Percentiles rank a stretch among this genome's conserved stretches.
Conservation (phyloP, 64 coral and sea anemone genomes). For the Hydrozoanthus tunicans region DNA sequence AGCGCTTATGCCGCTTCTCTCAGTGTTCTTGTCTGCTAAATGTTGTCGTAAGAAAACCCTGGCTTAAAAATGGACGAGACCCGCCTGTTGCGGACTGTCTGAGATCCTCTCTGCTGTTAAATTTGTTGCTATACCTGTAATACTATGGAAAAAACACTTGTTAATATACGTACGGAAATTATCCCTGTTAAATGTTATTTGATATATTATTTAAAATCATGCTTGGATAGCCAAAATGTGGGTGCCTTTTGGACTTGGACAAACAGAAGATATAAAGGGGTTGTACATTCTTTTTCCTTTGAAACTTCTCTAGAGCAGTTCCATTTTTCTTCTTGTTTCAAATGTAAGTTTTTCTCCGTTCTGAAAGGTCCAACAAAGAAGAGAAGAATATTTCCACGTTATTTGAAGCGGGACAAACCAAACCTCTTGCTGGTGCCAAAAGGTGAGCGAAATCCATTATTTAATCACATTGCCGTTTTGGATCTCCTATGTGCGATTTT, state of each 20-base stretch:
- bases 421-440: constrained; percentile 86
- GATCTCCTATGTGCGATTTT: background rate
- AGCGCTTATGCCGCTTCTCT: too few species aligned
- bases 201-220: too few species aligned
- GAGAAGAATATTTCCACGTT: constrained; percentile 60
- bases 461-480: background rate
- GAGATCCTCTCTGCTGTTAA: background rate
- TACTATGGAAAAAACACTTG: too few species aligned
- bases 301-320: background rate
- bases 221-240: too few species aligned
- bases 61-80: too few species aligned
- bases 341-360: background rate
- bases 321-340: background rate
- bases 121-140: background rate
- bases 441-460: constrained; percentile 35
- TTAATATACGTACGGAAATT: too few species aligned
- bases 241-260: background rate
- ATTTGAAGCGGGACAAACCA: constrained; percentile 69
- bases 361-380: constrained; percentile 35
- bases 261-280: background rate
- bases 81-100: too few species aligned
- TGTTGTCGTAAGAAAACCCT: too few species aligned
- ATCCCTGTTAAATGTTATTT: too few species aligned
- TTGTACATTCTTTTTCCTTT: background rate
- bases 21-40: too few species aligned